These are phyloP conservation scores for Gari tellinella DNA, from an alignment of 2,888 invertebrate genomes.

Conservation along the genomic window DNA sequence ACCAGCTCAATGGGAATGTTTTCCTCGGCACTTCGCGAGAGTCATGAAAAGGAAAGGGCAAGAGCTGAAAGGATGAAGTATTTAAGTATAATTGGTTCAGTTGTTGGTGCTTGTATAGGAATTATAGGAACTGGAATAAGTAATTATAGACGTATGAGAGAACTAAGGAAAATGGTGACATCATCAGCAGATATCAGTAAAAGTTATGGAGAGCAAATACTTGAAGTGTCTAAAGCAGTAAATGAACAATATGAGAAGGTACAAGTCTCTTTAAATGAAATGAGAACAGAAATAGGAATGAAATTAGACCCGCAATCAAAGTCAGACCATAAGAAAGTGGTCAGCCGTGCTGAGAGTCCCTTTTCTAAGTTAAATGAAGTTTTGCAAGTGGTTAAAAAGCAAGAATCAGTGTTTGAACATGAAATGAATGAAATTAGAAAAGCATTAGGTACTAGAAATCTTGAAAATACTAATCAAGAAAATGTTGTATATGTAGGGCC, in stretches of 20 bases:
- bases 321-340: too few species aligned
- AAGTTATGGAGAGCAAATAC: slow-evolving; percentile 60
- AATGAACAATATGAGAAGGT: slow-evolving; percentile 66
- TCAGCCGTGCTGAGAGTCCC: too few species aligned
- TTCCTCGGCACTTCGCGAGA: slow-evolving; percentile 91
- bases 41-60: slow-evolving; percentile 92
- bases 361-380: slow-evolving; percentile 62
- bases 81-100: slow-evolving; percentile 91
- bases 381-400: slow-evolving; percentile 60
- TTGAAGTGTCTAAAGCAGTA: slow-evolving; percentile 58
- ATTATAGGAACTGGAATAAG: slow-evolving; percentile 89
- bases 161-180: slow-evolving; percentile 88
- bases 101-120: slow-evolving; percentile 88
- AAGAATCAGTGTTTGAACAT: slow-evolving; percentile 69
- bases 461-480: slow-evolving; percentile 28
- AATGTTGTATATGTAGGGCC: slow-evolving; percentile 80
- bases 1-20: slow-evolving; percentile 89
- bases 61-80: slow-evolving; percentile 94
- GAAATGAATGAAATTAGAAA: slow-evolving; percentile 79
- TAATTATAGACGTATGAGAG: slow-evolving; percentile 88
- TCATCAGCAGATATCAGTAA: slow-evolving; percentile 67
- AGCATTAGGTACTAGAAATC: slow-evolving; percentile 56
- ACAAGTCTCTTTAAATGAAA: slow-evolving; percentile 52
- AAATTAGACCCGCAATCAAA: background rate
- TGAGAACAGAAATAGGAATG: slow-evolving; percentile 27